Base-by-base conservation (phyloP, 2,888 invertebrate species). In the Agrochola lychnidis region DNA sequence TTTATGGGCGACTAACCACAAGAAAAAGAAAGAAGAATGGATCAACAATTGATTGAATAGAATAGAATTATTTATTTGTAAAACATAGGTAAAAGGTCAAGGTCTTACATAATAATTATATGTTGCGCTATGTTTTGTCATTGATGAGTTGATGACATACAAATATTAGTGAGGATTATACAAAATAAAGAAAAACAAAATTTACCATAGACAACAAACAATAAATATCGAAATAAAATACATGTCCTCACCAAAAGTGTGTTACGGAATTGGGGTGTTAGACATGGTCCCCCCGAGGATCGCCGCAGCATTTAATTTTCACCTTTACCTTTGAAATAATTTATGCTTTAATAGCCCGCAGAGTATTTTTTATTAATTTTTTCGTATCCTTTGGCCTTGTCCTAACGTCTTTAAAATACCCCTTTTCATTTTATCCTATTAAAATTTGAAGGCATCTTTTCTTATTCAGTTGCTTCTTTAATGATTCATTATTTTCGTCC, bases 401-500 rank as follows among this genome's bases (percentile, higher is more conserved):
- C 19, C 4, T 1, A 19, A 22, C 19, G 19, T 42, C 30, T 56
- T 30, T 62, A 62, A 56, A 56, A 57, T 0, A 79, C 48, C 71
- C 57, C 51, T 71, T 57, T 42, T 67, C n/a, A 40, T 42, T 61
- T 53, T 48, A 30, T 48, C 16, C 16, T 36, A 67, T 56, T 71
- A 30, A 79, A 56, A 48, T 79, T 70, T 56, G 53, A 16, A n/a
- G 53, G 30, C 56, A 16, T 48, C 25, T 79, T 64, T 62, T 79
- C 73, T 62, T 62, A 40, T 42, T 67, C 48, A 19, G 12, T 56
- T 14, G 16, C n/a, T 66, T 56, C 22, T 48, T 73, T 62, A 61
- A 62, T 45, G 19, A 51, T 79, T 79, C 19, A 73, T 48, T 51
- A 30, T 57, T 67, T 79, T 70, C 7, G 4, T 51, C 6, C 57